Evolutionary conservation across 2,113 vertebrate species (phyloP).

Genomic region (Theropithecus gelada): DNA sequence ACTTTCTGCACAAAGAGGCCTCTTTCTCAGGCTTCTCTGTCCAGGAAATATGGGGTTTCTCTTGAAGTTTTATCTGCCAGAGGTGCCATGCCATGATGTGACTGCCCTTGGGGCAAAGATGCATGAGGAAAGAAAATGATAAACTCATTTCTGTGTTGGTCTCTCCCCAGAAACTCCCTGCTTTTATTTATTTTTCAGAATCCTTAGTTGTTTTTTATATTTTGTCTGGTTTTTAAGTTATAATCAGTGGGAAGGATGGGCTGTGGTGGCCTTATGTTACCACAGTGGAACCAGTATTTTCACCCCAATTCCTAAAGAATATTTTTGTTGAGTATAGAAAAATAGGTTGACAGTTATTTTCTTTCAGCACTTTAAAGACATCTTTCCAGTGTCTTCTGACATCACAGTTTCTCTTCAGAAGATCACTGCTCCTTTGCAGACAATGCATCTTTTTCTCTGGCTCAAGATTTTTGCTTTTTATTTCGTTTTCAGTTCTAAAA

Average conservation of each 20-base stretch:
- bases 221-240: not conserved
- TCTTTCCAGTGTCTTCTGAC: not conserved
- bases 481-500: conserved; percentile 6
- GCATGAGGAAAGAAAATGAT: not conserved
- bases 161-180: not conserved
- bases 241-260: not conserved
- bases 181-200: conserved; percentile 15
- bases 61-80: not conserved
- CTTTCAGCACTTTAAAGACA: not conserved
- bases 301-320: not conserved
- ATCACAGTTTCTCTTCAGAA: conserved; percentile 12
- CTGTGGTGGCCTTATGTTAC: not conserved
- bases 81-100: not conserved
- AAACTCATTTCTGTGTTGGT: not conserved
- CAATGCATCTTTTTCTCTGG: not conserved
- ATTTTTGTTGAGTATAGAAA: conserved; percentile 1
- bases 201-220: not conserved
- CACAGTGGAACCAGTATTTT: not conserved
- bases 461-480: conserved; percentile 14
- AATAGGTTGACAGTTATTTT: not conserved
- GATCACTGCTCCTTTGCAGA: not conserved
- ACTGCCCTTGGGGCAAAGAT: not conserved
- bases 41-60: not conserved
- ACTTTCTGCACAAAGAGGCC: not conserved
- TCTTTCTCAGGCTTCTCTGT: not conserved